Evolutionary conservation across 2,888 invertebrate species (phyloP).

Genomic region (Cephus rjabovi): DNA sequence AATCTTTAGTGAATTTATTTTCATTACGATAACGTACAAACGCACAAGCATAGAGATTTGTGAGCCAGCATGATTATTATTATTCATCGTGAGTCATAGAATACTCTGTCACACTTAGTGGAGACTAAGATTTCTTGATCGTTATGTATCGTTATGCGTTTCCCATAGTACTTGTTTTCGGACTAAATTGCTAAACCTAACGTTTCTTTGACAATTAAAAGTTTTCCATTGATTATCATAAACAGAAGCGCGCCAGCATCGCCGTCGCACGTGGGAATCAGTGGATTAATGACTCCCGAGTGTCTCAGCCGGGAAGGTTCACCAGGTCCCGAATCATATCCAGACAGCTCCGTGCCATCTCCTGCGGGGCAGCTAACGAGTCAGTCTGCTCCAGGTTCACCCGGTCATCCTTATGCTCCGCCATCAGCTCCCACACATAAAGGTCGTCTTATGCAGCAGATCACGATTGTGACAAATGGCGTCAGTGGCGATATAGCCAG

Average conservation of each 20-base stretch:
- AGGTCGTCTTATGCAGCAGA: constrained; percentile 62
- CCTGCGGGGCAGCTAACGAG: constrained; percentile 68
- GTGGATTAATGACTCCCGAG: constrained; percentile 87
- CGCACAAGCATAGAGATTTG: too few relatives aligned
- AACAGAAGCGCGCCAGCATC: constrained; percentile 93
- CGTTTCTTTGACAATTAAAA: background rate
- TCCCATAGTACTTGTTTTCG: too few relatives aligned
- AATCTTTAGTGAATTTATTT: too few relatives aligned
- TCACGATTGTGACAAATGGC: constrained; percentile 64
- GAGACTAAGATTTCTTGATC: too few relatives aligned
- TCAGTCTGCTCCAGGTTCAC: constrained; percentile 76
- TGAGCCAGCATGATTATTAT: too few relatives aligned
- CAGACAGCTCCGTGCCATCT: constrained; percentile 70
- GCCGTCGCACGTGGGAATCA: constrained; percentile 90
- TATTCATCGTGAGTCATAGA: too few relatives aligned
- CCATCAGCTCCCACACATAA: constrained; percentile 55
- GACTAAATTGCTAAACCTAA: too few relatives aligned
- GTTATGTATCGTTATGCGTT: too few relatives aligned
- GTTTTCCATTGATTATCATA: constrained; percentile 24
- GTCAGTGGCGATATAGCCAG: constrained; percentile 55
- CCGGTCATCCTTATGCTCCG: constrained; percentile 69
- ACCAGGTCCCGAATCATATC: constrained; percentile 82
- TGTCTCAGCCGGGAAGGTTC: constrained; percentile 91
- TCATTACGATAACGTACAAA: too few relatives aligned
- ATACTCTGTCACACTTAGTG: too few relatives aligned